Percentiles rank a stretch among this genome's conserved stretches.
Conservation (phyloP, 2,888 invertebrate species). For the Tridacna crocea region DNA sequence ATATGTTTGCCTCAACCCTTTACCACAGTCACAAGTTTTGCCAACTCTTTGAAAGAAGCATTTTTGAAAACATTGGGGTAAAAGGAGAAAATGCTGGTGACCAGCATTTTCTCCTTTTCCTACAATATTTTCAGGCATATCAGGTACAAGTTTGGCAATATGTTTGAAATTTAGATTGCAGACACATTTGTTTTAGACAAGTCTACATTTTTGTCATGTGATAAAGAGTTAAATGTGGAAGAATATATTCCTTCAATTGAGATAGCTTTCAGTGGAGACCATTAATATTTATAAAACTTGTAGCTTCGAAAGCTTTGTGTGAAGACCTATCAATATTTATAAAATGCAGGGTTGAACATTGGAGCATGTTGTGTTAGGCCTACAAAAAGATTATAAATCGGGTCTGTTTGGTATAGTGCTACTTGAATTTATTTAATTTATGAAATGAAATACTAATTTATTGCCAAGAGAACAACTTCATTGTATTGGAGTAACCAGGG, state of each 20-base stretch:
- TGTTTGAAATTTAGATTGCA: background rate
- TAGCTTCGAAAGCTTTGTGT: too few relatives aligned
- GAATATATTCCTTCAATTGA: background rate
- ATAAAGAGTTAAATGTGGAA: background rate
- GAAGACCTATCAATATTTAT: background rate
- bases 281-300: background rate
- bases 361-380: background rate
- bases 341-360: too few relatives aligned
- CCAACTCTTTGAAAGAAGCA: background rate
- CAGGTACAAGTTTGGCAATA: too few relatives aligned
- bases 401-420: too few relatives aligned
- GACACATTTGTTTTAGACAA: background rate
- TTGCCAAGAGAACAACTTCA: too few relatives aligned
- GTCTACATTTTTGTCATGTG: background rate
- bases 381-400: background rate
- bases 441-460: background rate
- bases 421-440: background rate
- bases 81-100: background rate
- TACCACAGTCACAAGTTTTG: background rate
- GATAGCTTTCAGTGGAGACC: background rate
- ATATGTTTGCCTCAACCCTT: background rate
- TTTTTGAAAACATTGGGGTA: background rate
- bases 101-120: background rate
- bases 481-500: background rate
- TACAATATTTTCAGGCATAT: background rate